Conservation (phyloP, 2,797 vertebrate species). For the Muscicapa striata region DNA sequence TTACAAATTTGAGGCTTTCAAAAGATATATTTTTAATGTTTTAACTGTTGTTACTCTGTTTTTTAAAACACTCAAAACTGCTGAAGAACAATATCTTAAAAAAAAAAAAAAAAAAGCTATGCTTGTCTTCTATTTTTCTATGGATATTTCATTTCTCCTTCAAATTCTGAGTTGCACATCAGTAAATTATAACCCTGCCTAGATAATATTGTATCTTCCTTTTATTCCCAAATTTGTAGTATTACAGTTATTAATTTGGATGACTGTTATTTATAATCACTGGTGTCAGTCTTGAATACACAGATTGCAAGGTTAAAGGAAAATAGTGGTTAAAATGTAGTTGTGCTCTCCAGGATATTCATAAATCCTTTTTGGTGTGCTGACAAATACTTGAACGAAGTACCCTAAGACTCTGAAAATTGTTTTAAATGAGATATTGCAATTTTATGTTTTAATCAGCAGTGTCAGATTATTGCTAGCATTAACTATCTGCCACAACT, state of each 20-base stretch:
- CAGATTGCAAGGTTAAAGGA: background rate
- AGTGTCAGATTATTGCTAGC: background rate
- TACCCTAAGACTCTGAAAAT: background rate
- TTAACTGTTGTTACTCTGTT: background rate
- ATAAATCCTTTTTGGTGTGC: background rate
- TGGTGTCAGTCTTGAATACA: background rate
- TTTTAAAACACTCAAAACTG: background rate
- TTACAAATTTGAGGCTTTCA: background rate
- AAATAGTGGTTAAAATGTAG: background rate
- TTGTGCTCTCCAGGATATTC: background rate
- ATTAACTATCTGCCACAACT: background rate
- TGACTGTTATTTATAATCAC: background rate
- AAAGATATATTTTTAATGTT: background rate
- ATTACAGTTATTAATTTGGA: slow-evolving; percentile 9
- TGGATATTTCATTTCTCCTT: background rate
- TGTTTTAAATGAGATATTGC: background rate
- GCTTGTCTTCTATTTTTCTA: background rate
- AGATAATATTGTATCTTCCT: background rate
- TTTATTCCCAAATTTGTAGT: background rate
- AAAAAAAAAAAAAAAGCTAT: background rate
- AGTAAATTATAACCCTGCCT: background rate
- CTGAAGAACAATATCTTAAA: background rate
- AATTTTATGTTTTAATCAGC: background rate
- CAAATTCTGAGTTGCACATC: background rate
- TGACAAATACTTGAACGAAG: background rate